Conservation (phyloP, 1,140 invertebrate species). For the Heliothis subflexa region DNA sequence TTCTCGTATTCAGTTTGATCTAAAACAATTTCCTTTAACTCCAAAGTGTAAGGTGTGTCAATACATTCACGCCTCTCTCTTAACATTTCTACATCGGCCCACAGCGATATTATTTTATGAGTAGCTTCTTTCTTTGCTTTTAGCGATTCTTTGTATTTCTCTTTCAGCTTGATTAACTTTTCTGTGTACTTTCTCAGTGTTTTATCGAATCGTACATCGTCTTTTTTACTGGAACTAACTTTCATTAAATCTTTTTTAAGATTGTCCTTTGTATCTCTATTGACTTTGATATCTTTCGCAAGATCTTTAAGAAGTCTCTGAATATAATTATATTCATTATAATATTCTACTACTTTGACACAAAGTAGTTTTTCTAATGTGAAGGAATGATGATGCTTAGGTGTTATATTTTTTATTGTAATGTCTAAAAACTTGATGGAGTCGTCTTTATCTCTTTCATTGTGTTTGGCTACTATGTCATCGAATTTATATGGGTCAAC, state of each 20-base stretch:
- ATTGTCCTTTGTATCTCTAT: constrained; percentile 71
- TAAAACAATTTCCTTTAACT: constrained; percentile 55
- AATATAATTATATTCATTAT: constrained; percentile 59
- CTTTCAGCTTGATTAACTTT: constrained; percentile 66
- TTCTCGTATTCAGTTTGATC: constrained; percentile 62
- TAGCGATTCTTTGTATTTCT: constrained; percentile 61
- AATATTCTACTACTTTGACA: constrained; percentile 63
- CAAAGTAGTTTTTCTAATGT: constrained; percentile 69
- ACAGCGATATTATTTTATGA: constrained; percentile 68
- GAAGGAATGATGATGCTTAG: constrained; percentile 72
- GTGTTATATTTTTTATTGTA: constrained; percentile 66
- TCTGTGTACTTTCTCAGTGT: constrained; percentile 75
- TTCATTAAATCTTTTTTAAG: constrained; percentile 70
- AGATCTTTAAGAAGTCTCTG: constrained; percentile 59
- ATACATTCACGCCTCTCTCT: constrained; percentile 63
- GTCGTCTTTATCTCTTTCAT: constrained; percentile 51
- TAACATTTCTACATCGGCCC: constrained; percentile 74
- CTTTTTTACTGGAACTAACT: constrained; percentile 65
- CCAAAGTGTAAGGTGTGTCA: constrained; percentile 59
- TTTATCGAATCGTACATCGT: constrained; percentile 70
- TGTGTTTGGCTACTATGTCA: constrained; percentile 54
- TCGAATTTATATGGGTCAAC: constrained; percentile 65
- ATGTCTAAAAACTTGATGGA: constrained; percentile 75
- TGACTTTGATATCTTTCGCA: constrained; percentile 64
- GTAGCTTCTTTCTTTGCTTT: constrained; percentile 64